Evolutionary conservation across 2,113 vertebrate species (phyloP), one percentile per base, ranked within the genome.

Genomic region (Procapra przewalskii): DNA sequence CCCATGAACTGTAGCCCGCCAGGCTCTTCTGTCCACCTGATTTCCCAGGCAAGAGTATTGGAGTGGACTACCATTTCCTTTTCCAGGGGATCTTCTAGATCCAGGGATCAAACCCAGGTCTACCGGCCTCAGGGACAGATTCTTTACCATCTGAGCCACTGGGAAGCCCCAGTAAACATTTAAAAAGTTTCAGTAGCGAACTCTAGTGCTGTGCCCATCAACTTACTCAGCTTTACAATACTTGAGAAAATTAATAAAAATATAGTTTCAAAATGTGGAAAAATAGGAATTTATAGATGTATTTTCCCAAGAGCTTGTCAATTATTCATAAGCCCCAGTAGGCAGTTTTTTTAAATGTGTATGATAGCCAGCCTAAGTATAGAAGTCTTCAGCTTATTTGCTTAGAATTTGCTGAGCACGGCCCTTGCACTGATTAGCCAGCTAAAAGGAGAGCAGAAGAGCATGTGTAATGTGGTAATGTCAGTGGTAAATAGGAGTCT

Each of bases 321-420:
- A 77, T 91, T 94, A 93, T 96, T 81, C 55, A 83, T 64, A 85
- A 81, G 16, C 43, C 36, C 60, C 29, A 64, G 55, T 79, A 96
- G 43, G 67, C 8, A 57, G 57, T 25, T 77, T 82, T 93, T 87
- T 77, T 52, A 96, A 93, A 93, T 90, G 48, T 33, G 21, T 62
- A 36, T 95, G 33, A 87, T 89, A 96, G 90, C 83, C 25, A 87
- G 48, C 33, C 52, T 8, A 88, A 88, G 77, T 80, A 83, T 94
- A 23, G 93, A 95, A 87, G 52, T 90, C 11, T 80, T 94, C 40
- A 71, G 62, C 54, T 40, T 77, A 43, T 92, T 94, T 95, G 25
- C 81, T 92, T 85, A 97, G n/a, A 91, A 86, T 94, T 91, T 93
- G 86, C 43, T 93, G 95, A 91, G 85, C 48, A 43, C 1, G 21